Evolutionary conservation across 2,888 invertebrate species (phyloP).

Genomic region (Amblyjoppa fuscipennis): DNA sequence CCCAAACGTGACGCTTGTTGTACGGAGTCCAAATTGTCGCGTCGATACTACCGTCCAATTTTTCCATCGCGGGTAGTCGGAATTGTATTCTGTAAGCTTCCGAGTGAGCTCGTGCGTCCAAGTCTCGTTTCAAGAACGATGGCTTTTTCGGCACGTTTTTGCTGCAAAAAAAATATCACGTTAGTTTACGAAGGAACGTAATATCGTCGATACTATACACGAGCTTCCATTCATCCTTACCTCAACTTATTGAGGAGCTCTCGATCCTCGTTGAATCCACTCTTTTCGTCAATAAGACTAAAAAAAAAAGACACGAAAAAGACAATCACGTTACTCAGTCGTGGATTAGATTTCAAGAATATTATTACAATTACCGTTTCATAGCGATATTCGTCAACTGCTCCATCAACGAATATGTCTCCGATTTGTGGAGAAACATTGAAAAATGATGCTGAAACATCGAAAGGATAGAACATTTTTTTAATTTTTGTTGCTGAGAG

Average conservation of each 20-base stretch:
- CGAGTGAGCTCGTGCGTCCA: conserved; percentile 97
- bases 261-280: conserved; percentile 95
- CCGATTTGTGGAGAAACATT: conserved; percentile 94
- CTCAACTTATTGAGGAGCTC: conserved; percentile 93
- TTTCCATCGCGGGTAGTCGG: conserved; percentile 94
- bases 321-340: neutral
- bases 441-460: conserved; percentile 93
- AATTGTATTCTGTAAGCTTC: conserved; percentile 95
- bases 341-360: neutral
- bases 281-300: conserved; percentile 96
- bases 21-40: conserved; percentile 98
- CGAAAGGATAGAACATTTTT: conserved; percentile 18
- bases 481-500: neutral
- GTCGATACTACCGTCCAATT: conserved; percentile 97
- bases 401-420: conserved; percentile 96
- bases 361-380: conserved; percentile 89
- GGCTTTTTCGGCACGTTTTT: conserved; percentile 96
- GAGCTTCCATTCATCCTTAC: conserved; percentile 80
- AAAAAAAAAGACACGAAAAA: conserved; percentile 76
- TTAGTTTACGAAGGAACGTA: neutral
- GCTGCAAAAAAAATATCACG: conserved; percentile 83
- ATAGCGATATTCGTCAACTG: conserved; percentile 98
- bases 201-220: neutral
- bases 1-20: conserved; percentile 95
- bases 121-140: conserved; percentile 96